These are phyloP conservation scores for Egretta garzetta DNA, from an alignment of 2,113 vertebrate genomes.

Conservation along the genomic window DNA sequence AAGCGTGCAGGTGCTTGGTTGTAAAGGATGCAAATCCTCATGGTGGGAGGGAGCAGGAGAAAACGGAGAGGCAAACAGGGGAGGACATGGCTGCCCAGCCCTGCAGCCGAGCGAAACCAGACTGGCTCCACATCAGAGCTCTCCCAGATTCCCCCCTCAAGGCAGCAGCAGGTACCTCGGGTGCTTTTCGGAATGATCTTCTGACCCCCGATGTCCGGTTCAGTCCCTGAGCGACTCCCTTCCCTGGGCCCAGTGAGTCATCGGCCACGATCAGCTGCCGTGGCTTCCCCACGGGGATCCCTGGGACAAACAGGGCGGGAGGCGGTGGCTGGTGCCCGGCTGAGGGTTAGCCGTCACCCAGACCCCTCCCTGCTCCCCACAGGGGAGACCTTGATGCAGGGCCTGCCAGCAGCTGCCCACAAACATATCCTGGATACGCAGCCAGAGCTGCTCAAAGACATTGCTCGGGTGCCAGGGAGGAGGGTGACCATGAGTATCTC, in stretches of 20 bases:
- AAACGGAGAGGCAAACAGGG: not conserved
- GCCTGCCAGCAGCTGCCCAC: not conserved
- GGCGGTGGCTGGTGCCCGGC: not conserved
- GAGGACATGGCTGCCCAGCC: not conserved
- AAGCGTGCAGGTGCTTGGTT: not conserved
- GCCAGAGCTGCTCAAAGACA: not conserved
- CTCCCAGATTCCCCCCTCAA: not conserved
- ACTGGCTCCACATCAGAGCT: not conserved
- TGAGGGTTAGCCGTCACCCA: not conserved
- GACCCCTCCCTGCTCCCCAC: not conserved
- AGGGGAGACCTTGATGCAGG: fast-evolving
- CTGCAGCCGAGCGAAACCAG: not conserved
- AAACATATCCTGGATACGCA: fast-evolving
- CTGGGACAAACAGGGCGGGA: conserved; percentile 65
- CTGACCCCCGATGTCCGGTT: conserved; percentile 93
- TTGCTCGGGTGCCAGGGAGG: not conserved
- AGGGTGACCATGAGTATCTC: not conserved
- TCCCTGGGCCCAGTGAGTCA: conserved; percentile 90
- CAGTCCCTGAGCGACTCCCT: conserved; percentile 90
- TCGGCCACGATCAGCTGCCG: conserved; percentile 88
- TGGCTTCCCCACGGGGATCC: conserved; percentile 90
- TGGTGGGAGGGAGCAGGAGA: not conserved
- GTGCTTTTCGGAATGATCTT: conserved; percentile 93
- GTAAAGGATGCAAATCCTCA: not conserved
- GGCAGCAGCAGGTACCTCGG: conserved; percentile 82